These are phyloP conservation scores for Osmerus eperlanus DNA, from an alignment of 2,113 vertebrate genomes.

Conservation along the genomic window DNA sequence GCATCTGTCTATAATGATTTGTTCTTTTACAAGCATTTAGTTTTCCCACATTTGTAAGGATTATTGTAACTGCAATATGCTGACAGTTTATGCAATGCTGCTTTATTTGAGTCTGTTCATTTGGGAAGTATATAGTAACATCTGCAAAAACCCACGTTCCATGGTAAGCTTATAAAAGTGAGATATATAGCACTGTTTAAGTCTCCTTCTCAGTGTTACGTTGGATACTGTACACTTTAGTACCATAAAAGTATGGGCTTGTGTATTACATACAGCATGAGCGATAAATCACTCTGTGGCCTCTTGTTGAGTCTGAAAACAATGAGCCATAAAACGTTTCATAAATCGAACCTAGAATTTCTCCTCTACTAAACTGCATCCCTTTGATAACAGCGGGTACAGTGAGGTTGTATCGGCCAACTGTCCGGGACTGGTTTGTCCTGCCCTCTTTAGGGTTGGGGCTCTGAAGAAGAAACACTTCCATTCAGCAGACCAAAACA, in stretches of 20 bases:
- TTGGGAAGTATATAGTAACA: background rate
- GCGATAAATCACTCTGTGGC: background rate
- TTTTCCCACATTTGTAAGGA: background rate
- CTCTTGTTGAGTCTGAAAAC: background rate
- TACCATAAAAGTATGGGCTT: background rate
- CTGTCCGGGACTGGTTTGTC: background rate
- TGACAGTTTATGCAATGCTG: background rate
- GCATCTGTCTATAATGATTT: no score
- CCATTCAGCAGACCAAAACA: background rate
- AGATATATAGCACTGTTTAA: constrained; percentile 1
- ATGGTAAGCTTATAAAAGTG: background rate
- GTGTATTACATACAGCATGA: background rate
- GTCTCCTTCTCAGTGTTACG: background rate
- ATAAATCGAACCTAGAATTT: constrained; percentile 1
- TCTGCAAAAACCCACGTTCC: background rate
- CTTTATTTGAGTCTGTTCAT: background rate
- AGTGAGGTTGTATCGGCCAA: background rate
- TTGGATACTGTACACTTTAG: background rate
- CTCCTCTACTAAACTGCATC: background rate
- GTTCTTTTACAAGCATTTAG: no score
- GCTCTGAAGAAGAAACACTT: background rate
- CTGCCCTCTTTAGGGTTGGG: background rate
- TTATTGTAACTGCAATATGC: background rate
- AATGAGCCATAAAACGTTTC: background rate
- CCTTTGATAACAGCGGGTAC: background rate